phyloP scores from a whole-genome alignment of 1,140 invertebrate species.

The Ctenoplectra terminalis region DNA sequence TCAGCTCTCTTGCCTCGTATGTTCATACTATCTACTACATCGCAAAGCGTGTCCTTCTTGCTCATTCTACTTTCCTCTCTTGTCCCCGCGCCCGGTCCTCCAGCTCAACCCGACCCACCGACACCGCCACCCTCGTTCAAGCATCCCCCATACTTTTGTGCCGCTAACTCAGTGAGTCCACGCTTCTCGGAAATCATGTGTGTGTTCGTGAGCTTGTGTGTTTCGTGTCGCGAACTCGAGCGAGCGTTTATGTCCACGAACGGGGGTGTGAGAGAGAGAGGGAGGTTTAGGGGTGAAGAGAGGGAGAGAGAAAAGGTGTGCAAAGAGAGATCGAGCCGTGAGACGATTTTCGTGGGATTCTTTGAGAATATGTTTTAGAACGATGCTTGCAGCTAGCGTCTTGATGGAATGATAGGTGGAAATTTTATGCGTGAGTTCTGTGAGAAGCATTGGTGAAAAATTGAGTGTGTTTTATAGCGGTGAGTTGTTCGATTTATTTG shows the following conservation, averaged over 20 bases:
- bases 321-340: not conserved
- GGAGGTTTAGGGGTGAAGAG: not conserved
- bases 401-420: not conserved
- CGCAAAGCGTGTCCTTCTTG: constrained; percentile 52
- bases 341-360: not conserved
- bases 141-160: constrained; percentile 53
- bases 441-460: not conserved
- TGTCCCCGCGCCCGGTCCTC: constrained; percentile 14
- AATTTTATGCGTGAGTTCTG: not conserved
- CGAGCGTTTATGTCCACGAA: constrained; percentile 9
- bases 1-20: constrained; percentile 44
- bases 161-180: constrained; percentile 58
- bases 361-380: not conserved
- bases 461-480: not conserved
- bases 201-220: constrained; percentile 21
- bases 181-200: constrained; percentile 43
- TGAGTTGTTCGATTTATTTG: too few relatives aligned
- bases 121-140: constrained; percentile 41
- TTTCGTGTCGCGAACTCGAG: constrained; percentile 38
- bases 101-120: constrained; percentile 12
- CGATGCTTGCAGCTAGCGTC: not conserved
- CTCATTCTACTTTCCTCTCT: constrained; percentile 48
- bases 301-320: not conserved
- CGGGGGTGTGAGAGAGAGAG: not conserved
- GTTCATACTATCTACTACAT: constrained; percentile 49